Evolutionary conservation across 2,797 vertebrate genomes (phyloP), one percentile per base, ranked within the genome.

Genomic region (Merluccius polli): DNA sequence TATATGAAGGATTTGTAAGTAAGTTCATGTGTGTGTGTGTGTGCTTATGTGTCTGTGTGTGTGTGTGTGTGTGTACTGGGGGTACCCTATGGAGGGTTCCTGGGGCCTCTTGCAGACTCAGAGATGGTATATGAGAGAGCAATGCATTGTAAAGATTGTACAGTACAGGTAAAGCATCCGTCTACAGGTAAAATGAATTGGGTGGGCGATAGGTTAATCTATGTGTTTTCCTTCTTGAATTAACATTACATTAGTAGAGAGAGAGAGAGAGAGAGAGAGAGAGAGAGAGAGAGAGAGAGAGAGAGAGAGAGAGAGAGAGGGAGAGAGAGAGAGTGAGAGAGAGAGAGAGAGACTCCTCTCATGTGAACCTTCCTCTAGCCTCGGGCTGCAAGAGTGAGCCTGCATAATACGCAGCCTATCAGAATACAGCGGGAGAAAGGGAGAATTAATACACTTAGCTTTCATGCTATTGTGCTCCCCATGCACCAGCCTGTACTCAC

Each of bases 401-500:
- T 90, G 90, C 89, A 89, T 89, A 88, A 89, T 88, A 92, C 81
- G 82, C 85, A 88, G 88, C 85, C 87, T 84, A 91, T 88, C 89
- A 87, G 85, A 87, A 83, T 84, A 75, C 88, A 89, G 89, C 84
- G 79, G 89, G 88, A 90, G 83, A 88, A 88, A 75, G 85, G 80
- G 86, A 87, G 82, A 90, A 87, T 87, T 85, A 89, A 88, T 84
- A 88, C 88, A 85, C 88, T 85, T 82, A 83, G 85, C 83, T 89
- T 83, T 87, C 79, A 79, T 86, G 78, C 81, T 85, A 85, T 78
- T 75, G 78, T 77, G 72, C 75, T 81, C 79, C 74, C 82, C 82
- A 79, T 63, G 27, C 59, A 33, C 31, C 3, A 7, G 38, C 32
- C 74, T 70, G 12, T 32, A 18, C 41, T 44, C 41, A 15, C 41